Evolutionary conservation across 35 echinoderm and acorn worm species (phyloP), one percentile per base, ranked within the genome.

Genomic region (Apostichopus parvimensis): DNA sequence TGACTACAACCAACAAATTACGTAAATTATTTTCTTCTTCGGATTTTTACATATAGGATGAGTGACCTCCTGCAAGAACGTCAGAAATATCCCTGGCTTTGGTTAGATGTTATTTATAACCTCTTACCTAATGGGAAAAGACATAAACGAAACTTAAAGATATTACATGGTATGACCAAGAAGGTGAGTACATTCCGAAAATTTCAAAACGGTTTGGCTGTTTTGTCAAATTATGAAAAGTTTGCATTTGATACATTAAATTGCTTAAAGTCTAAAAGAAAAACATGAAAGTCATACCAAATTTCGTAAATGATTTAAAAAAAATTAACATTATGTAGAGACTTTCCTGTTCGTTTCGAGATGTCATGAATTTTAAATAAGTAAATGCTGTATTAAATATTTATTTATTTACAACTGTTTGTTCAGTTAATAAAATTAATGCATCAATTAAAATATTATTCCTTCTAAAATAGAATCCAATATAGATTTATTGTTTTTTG

Each of bases 91-190:
- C 96, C 96, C 0, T 98, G 96, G 96, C 81, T 92, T 13, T 95
- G 96, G 94, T 83, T 92, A 0, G 93, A 95, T 57, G 11, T 66
- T 13, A 77, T 95, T 21, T 98, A 98, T 73, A 53, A 80, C 25
- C 58, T 83, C 11, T 20, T 92, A 18, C 20, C 79, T 8, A 71
- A 24, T 52, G 96, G 96, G 26, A 98, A 95, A 58, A 61, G 90
- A 86, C 92, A 95, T 25, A 56, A 85, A 9, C 17, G 93, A 56
- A 79, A 92, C 57, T 80, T 98, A 10, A 90, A 94, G 53, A 83
- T 98, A 54, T 93, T 98, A 7, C 96, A 98, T 70, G 89, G 82
- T 25, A 94, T 95, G 91, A 98, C 96, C 45, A 92, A 78, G 2
- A 45, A 45, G 34, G 34, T 61, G 58, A 61, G 12, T 61, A 12